These are phyloP conservation scores for Calliopsis andreniformis DNA, from an alignment of 1,140 invertebrate species.

Conservation along the genomic window DNA sequence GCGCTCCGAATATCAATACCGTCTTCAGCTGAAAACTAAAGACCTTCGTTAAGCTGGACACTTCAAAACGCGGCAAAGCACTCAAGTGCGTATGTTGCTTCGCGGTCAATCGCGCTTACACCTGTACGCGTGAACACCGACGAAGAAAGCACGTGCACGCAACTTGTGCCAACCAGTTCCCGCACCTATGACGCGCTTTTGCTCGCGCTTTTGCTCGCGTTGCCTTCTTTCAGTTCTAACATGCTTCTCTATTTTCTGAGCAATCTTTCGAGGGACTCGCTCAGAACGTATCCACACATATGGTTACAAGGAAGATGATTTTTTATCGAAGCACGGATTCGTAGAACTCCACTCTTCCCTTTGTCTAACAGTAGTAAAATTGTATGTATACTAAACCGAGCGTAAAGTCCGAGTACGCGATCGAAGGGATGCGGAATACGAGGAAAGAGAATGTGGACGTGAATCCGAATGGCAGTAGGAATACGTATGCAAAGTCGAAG, in stretches of 20 bases:
- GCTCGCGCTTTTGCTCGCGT: too few relatives aligned
- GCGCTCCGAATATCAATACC: too few relatives aligned
- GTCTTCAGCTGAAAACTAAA: too few relatives aligned
- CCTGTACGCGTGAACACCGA: constrained; percentile 39
- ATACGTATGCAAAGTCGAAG: constrained; percentile 13
- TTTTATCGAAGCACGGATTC: too few relatives aligned
- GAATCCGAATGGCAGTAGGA: constrained; percentile 10
- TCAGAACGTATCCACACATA: too few relatives aligned
- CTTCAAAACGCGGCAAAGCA: too few relatives aligned
- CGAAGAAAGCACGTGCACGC: constrained; percentile 28
- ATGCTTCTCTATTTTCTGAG: too few relatives aligned
- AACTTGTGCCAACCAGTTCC: constrained; percentile 19
- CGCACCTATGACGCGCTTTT: constrained; percentile 41
- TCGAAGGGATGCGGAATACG: constrained; percentile 53
- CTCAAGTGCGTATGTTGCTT: constrained; percentile 24
- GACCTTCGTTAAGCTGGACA: too few relatives aligned
- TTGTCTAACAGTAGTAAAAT: constrained; percentile 65
- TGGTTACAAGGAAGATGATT: too few relatives aligned
- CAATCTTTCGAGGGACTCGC: too few relatives aligned
- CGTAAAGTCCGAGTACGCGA: constrained; percentile 62
- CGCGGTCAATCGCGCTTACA: constrained; percentile 32
- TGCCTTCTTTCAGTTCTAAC: too few relatives aligned
- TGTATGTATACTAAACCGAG: constrained; percentile 64
- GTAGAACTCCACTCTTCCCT: constrained; percentile 49
- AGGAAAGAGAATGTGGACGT: constrained; percentile 33